These are phyloP conservation scores for Ia io DNA, from an alignment of 2,113 vertebrate species.

Conservation along the genomic window DNA sequence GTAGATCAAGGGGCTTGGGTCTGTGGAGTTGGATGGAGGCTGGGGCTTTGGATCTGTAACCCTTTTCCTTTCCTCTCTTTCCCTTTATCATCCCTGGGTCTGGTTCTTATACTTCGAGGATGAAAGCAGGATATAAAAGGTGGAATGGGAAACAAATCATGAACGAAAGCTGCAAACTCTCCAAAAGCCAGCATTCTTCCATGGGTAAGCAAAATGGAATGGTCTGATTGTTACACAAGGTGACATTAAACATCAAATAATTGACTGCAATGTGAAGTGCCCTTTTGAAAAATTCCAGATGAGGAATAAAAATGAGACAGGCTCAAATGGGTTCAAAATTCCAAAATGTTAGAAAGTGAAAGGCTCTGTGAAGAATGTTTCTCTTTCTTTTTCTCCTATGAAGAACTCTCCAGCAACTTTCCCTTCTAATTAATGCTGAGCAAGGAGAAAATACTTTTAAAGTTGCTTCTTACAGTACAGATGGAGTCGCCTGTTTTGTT, in stretches of 20 bases:
- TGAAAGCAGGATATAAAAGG: background rate
- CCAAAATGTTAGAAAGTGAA: background rate
- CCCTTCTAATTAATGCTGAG: background rate
- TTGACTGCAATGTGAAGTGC: conserved; percentile 1
- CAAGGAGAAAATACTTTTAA: background rate
- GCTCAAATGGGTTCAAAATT: conserved; percentile 7
- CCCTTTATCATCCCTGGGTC: background rate
- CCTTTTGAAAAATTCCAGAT: conserved; percentile 36
- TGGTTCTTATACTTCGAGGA: background rate
- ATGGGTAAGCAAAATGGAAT: background rate
- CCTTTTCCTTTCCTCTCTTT: background rate
- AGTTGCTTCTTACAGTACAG: background rate
- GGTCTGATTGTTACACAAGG: conserved; percentile 4
- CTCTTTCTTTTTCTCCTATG: background rate
- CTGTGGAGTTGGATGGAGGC: background rate
- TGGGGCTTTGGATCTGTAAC: background rate
- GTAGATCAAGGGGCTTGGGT: too few relatives aligned
- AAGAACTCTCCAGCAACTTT: background rate
- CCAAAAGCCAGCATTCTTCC: conserved; percentile 8
- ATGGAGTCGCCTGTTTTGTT: background rate
- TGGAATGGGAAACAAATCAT: conserved; percentile 21
- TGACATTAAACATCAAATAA: background rate
- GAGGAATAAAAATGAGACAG: conserved; percentile 26
- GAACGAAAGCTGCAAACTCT: background rate
- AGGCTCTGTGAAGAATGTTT: background rate